Evolutionary conservation across 2,797 vertebrate species (phyloP), one percentile per base, ranked within the genome.

Genomic region (Fringilla coelebs): DNA sequence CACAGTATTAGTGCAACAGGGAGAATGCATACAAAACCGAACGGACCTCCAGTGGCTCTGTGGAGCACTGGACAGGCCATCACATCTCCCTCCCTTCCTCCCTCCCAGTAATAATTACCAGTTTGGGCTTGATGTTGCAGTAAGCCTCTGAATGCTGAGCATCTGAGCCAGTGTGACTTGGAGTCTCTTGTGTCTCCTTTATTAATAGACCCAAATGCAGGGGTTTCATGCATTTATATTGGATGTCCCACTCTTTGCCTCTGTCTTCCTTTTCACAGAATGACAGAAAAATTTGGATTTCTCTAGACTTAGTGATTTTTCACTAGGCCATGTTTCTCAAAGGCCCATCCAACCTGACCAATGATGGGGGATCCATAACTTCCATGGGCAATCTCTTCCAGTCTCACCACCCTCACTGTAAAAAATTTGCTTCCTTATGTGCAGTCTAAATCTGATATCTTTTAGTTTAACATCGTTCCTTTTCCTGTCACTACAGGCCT

Each of bases 381-480:
- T 57, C 19, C 61, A 0, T 10, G 7, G 15, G 17, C 6, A 61
- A 34, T 11, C 19, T 17, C 4, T 40, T 68, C 41, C 9, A 13
- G 6, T 38, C 20, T 63, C 49, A 78, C 5, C 20, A 38, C 3
- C 2, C 22, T 38, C 18, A 38, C 6, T 0, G 0, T 28, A 49
- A 88, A 72, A 72, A 77, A 17, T 5, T 2, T 7, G 25, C 24
- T 26, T 73, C 29, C 28, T 67, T 18, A 29, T 20, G 11, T 19
- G 9, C 14, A 21, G 19, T n/a, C 26, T 51, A 58, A 88, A 65
- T 31, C 36, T 81, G 34, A 4, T 7, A 16, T 52, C 15, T 54
- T 85, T 61, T n/a, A 45, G 12, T 57, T 78, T 61, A 65, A 85
- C 7, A 13, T 31, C 3, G 0, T 0, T 11, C 4, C 5, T 58